A percentile compares a stretch with the other conserved stretches of the same genome.
phyloP scores from a whole-genome alignment of 2,888 invertebrate genomes.

The Himalopsyche tibetana region DNA sequence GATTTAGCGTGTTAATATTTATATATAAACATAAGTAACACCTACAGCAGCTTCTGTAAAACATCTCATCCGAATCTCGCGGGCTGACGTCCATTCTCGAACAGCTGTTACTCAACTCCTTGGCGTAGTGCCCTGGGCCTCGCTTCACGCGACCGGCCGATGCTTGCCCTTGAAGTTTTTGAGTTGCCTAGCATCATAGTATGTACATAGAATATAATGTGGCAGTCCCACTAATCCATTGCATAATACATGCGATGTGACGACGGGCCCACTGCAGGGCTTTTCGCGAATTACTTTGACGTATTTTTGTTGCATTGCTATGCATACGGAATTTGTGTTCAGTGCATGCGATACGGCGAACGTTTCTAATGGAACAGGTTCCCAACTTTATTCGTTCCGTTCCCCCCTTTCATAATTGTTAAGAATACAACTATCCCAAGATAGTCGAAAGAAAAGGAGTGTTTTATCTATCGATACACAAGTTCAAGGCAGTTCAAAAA shows the following conservation, averaged over 20 bases:
- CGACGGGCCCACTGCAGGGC: not conserved
- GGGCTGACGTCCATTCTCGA: not conserved
- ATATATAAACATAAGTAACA: too few relatives aligned
- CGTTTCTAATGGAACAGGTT: too few relatives aligned
- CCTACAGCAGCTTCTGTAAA: not conserved
- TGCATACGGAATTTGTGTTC: too few relatives aligned
- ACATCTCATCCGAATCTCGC: not conserved
- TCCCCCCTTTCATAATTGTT: too few relatives aligned
- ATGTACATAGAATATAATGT: not conserved
- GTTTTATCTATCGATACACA: too few relatives aligned
- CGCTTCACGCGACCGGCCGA: not conserved
- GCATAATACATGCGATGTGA: not conserved
- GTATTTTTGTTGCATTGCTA: too few relatives aligned
- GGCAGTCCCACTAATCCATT: not conserved
- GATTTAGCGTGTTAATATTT: too few relatives aligned
- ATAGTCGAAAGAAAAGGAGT: too few relatives aligned
- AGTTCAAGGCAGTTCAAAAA: too few relatives aligned
- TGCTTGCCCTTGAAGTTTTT: conserved; percentile 29
- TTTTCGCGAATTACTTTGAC: not conserved
- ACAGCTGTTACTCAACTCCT: conserved; percentile 17
- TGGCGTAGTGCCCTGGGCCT: not conserved
- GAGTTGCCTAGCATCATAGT: not conserved
- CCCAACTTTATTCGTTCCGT: too few relatives aligned
- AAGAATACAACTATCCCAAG: too few relatives aligned
- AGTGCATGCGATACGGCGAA: too few relatives aligned